These are phyloP conservation scores for Peromyscus polionotus DNA, from an alignment of 2,113 vertebrate species.

Conservation along the genomic window DNA sequence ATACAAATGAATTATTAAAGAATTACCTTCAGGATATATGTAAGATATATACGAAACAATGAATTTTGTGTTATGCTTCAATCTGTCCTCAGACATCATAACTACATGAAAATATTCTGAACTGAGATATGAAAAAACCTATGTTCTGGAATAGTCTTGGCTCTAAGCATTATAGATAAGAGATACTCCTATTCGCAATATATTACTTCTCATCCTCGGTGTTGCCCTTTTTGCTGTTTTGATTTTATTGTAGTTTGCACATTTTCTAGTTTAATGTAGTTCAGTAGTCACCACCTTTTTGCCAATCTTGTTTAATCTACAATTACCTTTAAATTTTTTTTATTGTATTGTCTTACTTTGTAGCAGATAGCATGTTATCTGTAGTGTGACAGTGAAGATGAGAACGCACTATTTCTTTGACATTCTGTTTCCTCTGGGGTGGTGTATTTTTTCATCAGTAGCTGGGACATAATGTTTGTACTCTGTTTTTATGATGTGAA, in stretches of 20 bases:
- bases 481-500: constrained; percentile 33
- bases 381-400: not conserved
- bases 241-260: not conserved
- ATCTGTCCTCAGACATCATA: not conserved
- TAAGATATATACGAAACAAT: not conserved
- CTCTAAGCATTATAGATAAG: not conserved
- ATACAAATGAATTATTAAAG: not conserved
- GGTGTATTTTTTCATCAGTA: constrained; percentile 1
- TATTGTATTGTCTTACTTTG: not conserved
- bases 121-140: not conserved
- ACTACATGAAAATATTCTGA: not conserved
- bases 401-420: not conserved
- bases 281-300: not conserved
- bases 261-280: not conserved
- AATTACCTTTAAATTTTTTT: not conserved
- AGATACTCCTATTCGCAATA: not conserved
- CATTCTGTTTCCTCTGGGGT: not conserved
- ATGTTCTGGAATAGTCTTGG: not conserved
- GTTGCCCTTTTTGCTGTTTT: not conserved
- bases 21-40: too few relatives aligned
- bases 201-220: not conserved
- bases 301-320: not conserved
- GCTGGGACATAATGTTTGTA: constrained; percentile 21
- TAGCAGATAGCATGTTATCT: not conserved
- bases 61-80: not conserved